These are phyloP conservation scores for Hyperoodon ampullatus DNA, from an alignment of 2,113 vertebrate species.

Conservation along the genomic window DNA sequence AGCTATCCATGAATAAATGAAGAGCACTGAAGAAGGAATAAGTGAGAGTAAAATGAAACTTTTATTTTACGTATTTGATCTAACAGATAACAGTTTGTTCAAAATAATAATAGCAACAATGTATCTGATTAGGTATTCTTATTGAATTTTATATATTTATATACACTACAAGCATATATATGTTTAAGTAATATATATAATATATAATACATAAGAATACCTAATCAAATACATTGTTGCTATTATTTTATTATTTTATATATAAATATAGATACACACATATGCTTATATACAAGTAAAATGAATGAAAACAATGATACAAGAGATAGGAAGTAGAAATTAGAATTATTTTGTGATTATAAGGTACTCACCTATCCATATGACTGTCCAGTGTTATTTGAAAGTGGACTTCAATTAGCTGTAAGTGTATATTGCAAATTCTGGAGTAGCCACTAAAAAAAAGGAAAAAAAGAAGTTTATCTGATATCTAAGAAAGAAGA, in stretches of 20 bases:
- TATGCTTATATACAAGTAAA: not conserved
- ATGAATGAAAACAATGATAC: not conserved
- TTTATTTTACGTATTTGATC: not conserved
- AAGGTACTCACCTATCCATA: not conserved
- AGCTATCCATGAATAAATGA: not conserved
- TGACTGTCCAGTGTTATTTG: not conserved
- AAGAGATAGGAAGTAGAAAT: not conserved
- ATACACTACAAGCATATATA: not conserved
- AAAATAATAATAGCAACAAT: not conserved
- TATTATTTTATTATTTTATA: not conserved
- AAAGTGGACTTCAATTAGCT: not conserved
- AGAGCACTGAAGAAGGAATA: not conserved
- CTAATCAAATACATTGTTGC: not conserved
- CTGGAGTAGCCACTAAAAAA: not conserved
- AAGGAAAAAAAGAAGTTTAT: not conserved
- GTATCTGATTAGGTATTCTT: not conserved
- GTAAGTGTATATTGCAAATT: not conserved
- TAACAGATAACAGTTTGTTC: not conserved
- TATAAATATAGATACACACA: not conserved
- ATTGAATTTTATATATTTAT: not conserved
- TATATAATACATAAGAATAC: not conserved
- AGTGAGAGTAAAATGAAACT: not conserved
- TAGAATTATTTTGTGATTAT: not conserved
- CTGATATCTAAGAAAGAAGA: not conserved
- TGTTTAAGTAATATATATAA: not conserved